Conservation (phyloP, 2,797 vertebrate species). For the Novumbra hubbsi region DNA sequence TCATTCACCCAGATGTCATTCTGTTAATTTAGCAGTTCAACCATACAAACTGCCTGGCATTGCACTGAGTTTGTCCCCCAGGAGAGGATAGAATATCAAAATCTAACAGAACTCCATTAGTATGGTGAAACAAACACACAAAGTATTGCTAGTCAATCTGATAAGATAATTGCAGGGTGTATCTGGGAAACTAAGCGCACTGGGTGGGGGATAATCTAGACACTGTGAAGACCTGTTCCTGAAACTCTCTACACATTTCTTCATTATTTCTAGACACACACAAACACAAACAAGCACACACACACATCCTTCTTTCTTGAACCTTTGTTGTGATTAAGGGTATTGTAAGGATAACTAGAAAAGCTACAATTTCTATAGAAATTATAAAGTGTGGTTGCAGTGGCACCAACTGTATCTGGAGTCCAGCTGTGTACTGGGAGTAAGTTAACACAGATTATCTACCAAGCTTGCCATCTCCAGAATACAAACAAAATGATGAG, state of each 20-base stretch:
- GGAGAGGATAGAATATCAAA: background rate
- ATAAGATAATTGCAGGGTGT: background rate
- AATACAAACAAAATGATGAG: too few species aligned
- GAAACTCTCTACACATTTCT: background rate
- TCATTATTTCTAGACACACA: background rate
- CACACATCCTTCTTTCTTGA: too few species aligned
- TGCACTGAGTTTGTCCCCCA: background rate
- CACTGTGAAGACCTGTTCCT: background rate
- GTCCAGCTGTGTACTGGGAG: too few species aligned
- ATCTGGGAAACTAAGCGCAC: background rate
- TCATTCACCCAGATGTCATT: background rate
- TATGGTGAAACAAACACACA: background rate
- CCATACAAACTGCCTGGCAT: background rate
- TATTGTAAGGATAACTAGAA: too few species aligned
- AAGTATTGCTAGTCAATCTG: background rate
- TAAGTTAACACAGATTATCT: too few species aligned
- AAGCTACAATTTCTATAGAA: too few species aligned
- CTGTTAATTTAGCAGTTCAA: background rate
- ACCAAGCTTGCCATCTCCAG: too few species aligned
- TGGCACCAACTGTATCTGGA: too few species aligned
- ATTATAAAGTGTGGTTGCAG: too few species aligned
- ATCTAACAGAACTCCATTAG: background rate
- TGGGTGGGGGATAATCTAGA: background rate
- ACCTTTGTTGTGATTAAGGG: too few species aligned
- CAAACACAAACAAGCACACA: too few species aligned